These are phyloP conservation scores for Aphis craccivora DNA, from an alignment of 1,140 invertebrate species.

Conservation along the genomic window DNA sequence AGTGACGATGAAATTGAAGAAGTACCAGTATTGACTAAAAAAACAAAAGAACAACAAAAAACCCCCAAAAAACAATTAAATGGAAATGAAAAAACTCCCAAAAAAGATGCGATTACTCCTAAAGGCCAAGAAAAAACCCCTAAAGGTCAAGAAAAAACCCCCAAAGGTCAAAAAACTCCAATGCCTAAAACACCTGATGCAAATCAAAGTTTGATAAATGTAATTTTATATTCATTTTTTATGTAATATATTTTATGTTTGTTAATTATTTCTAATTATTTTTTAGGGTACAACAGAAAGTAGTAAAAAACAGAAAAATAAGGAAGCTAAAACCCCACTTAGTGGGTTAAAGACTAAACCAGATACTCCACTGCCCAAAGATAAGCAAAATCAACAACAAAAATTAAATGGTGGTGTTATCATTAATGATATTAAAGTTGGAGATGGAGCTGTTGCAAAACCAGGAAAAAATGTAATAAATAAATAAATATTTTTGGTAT, in stretches of 20 bases:
- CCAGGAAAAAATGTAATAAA: conserved; percentile 74
- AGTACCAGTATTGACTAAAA: conserved; percentile 63
- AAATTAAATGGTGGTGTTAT: conserved; percentile 76
- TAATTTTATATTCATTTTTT: background rate
- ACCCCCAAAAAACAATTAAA: conserved; percentile 37
- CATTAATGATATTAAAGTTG: conserved; percentile 79
- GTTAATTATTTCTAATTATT: background rate
- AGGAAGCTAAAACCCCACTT: conserved; percentile 61
- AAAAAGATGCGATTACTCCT: conserved; percentile 39
- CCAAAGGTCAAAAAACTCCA: conserved; percentile 41
- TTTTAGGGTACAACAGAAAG: conserved; percentile 37
- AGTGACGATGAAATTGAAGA: conserved; percentile 64
- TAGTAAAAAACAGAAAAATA: conserved; percentile 59
- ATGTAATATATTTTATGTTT: background rate
- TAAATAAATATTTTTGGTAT: conserved; percentile 29
- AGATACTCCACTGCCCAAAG: conserved; percentile 64
- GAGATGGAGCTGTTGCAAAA: conserved; percentile 79
- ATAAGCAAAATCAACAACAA: conserved; percentile 61
- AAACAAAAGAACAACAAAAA: conserved; percentile 39
- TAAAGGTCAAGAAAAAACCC: conserved; percentile 39
- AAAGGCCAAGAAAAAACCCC: conserved; percentile 44
- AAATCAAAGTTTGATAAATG: conserved; percentile 37
- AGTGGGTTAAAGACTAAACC: conserved; percentile 57
- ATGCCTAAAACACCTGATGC: background rate
- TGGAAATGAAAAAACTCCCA: conserved; percentile 55